phyloP scores from a whole-genome alignment of 2,113 vertebrate genomes.

The Carassius auratus region DNA sequence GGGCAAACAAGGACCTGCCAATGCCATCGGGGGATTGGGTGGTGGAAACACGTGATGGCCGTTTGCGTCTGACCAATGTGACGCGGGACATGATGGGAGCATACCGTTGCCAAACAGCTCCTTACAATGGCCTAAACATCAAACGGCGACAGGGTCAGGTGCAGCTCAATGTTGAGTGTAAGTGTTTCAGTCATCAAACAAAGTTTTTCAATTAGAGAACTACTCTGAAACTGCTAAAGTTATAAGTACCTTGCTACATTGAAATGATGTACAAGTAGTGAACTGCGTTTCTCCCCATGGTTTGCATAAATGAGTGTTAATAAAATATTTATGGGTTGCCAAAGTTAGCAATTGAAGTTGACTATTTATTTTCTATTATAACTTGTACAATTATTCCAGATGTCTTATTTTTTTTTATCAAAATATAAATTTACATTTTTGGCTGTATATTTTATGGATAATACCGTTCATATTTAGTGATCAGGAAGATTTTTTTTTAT shows the following conservation, averaged over 20 bases:
- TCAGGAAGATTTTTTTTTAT: too few species aligned
- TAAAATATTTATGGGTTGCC: too few species aligned
- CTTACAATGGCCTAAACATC: conserved; percentile 97
- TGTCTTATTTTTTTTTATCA: too few species aligned
- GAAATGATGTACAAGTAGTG: neutral
- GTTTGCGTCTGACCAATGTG: conserved; percentile 83
- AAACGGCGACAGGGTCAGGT: conserved; percentile 87
- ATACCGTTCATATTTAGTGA: too few species aligned
- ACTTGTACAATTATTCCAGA: too few species aligned
- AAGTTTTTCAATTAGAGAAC: too few species aligned
- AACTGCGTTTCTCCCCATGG: neutral
- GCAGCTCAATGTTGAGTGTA: conserved; percentile 94
- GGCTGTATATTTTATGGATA: too few species aligned
- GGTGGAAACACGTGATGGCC: conserved; percentile 86
- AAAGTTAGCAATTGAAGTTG: too few species aligned
- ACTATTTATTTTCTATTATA: too few species aligned
- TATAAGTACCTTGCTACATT: neutral
- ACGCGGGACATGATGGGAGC: conserved; percentile 88
- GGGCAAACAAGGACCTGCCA: conserved; percentile 86
- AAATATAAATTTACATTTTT: too few species aligned
- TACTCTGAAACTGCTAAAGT: neutral
- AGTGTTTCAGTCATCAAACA: conserved; percentile 67
- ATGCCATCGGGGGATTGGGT: conserved; percentile 83
- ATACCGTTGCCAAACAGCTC: conserved; percentile 95
- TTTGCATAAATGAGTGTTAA: too few species aligned